These are phyloP conservation scores for Xenotilapia flavipinnis DNA, from an alignment of 2,113 vertebrate genomes.

Conservation along the genomic window DNA sequence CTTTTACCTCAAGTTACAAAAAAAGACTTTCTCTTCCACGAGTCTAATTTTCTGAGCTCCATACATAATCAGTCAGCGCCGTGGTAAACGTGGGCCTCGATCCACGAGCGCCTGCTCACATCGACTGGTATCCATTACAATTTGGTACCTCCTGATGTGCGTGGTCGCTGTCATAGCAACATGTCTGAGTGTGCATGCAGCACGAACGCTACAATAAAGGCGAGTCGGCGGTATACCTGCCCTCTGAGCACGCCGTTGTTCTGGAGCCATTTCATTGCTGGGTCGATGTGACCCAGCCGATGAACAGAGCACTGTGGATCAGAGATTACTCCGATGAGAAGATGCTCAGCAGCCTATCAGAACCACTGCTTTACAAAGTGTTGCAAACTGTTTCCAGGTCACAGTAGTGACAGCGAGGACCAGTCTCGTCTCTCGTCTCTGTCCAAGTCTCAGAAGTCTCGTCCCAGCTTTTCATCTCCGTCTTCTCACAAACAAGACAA, in stretches of 20 bases:
- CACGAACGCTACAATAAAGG: not conserved
- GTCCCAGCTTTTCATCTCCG: conserved; percentile 75
- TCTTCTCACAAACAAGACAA: conserved; percentile 85
- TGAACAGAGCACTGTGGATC: not conserved
- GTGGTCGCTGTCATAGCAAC: not conserved
- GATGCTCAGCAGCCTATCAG: not conserved
- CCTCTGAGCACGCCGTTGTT: not conserved
- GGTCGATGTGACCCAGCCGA: not conserved
- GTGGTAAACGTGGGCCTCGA: not conserved
- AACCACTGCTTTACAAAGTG: not conserved
- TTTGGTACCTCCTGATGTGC: not conserved
- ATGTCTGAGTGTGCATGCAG: not conserved
- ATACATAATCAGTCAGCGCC: not conserved
- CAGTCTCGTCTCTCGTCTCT: conserved; percentile 51
- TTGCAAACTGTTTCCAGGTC: conserved; percentile 65
- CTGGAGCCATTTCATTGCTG: not conserved
- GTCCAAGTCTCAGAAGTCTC: conserved; percentile 80
- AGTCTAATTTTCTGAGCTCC: not conserved
- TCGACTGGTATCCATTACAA: not conserved
- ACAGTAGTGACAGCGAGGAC: conserved; percentile 97
- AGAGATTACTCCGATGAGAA: not conserved
- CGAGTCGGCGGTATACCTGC: accelerated
- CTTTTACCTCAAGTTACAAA: not conserved
- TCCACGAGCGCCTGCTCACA: accelerated
- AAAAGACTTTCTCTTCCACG: not conserved